Base-by-base conservation (phyloP, 2,797 vertebrate species). In the Cynopterus sphinx region DNA sequence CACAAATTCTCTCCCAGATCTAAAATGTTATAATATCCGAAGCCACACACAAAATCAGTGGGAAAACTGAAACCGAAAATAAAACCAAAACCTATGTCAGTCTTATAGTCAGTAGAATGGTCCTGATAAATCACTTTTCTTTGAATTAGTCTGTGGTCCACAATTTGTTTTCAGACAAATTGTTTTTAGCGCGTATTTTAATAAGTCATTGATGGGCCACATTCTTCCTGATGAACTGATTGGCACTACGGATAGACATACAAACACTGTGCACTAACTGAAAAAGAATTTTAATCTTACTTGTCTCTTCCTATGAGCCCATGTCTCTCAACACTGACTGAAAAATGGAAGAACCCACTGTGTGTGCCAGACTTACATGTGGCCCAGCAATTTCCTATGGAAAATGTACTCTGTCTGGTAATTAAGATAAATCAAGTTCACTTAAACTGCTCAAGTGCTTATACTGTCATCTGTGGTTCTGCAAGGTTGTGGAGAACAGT, bases 361-460 rank as follows among this genome's bases (percentile, higher is more conserved):
- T 4, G 0, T 67, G 33, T 98, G 96, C 98, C 98, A 98, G 90
- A 91, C 71, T 91, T 96, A 90, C 97, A 98, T 98, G 93, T 98
- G 98, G 94, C 95, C 97, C 92, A 96, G 90, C 1, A 31, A 98
- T 98, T 98, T 98, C 97, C 96, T 97, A 91, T 87, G 94, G 90
- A 98, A 98, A 98, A 97, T 84, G 19, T 6, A 43, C 53, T 94
- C 92, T 85, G 89, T 97, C 75, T 79, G 94, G 81, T 96, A 98
- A 98, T 98, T 96, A 83, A 92, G 96, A 85, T 73, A 96, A 98
- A 95, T 97, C 83, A 96, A 97, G 84, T 91, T 96, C 49, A 67
- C 88, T 96, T 97, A 95, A 97, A 96, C 89, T 96, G 65, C 55
- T 94, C 78, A 96, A 95, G 67, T 89, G 68, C 91, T 98, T 98